A percentile compares a stretch with the other conserved stretches of the same genome.
phyloP scores from a whole-genome alignment of 2,113 vertebrate species.

The Psilopsiagon aurifrons region DNA sequence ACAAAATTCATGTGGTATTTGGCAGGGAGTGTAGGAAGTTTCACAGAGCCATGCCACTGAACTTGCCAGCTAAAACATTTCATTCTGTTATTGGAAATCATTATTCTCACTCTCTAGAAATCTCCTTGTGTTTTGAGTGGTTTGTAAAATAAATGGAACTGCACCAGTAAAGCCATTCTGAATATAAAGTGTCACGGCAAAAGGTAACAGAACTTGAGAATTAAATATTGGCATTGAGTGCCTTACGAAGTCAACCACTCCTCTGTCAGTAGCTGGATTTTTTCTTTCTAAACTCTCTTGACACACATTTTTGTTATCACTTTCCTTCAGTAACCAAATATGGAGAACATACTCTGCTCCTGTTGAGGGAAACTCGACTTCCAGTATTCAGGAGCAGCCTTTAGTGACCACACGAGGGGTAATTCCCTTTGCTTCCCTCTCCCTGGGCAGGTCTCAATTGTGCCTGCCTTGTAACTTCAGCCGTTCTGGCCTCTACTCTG shows the following conservation, averaged over 20 bases:
- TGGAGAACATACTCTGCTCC: neutral
- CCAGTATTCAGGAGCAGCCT: neutral
- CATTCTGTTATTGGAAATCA: constrained; percentile 55
- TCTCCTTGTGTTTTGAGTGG: neutral
- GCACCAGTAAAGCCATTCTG: neutral
- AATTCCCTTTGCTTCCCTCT: neutral
- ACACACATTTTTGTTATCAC: neutral
- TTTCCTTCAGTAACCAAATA: neutral
- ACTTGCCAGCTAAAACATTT: constrained; percentile 46
- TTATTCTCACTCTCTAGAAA: constrained; percentile 25
- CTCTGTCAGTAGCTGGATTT: neutral
- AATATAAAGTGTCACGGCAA: neutral
- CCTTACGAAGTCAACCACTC: constrained; percentile 8
- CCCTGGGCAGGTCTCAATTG: neutral
- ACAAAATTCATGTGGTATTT: constrained; percentile 27
- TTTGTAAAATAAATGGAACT: constrained; percentile 20
- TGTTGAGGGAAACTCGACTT: neutral
- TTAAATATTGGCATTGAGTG: neutral
- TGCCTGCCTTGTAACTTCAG: neutral
- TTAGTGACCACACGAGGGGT: neutral
- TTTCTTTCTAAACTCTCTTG: neutral
- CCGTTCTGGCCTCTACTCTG: neutral
- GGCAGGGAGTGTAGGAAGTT: neutral
- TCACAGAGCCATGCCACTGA: constrained; percentile 6
- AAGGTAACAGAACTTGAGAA: neutral